Evolutionary conservation across 1,140 invertebrate genomes (phyloP).

Genomic region (Probaryconus sp.): DNA sequence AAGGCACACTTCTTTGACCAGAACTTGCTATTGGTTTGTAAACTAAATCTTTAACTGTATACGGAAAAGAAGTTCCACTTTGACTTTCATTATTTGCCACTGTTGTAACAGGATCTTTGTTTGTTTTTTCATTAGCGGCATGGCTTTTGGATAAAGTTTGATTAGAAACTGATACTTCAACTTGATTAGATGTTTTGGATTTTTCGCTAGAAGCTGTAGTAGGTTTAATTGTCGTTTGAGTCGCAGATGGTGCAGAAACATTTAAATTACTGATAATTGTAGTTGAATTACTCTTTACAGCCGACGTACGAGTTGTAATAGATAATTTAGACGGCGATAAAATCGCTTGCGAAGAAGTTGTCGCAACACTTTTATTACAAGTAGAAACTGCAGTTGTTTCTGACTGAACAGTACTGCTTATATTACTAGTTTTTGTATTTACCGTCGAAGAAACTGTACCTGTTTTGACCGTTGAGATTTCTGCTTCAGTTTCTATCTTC

Average conservation of each 20-base stretch:
- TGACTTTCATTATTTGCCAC: not conserved
- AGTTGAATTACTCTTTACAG: not conserved
- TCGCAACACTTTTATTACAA: too few relatives aligned
- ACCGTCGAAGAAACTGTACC: too few relatives aligned
- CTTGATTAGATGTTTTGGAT: too few relatives aligned
- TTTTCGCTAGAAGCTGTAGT: not conserved
- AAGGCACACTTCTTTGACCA: slow-evolving; percentile 17
- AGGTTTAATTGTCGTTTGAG: not conserved
- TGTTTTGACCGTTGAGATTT: too few relatives aligned
- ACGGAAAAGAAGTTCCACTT: slow-evolving; percentile 57
- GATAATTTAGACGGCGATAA: too few relatives aligned
- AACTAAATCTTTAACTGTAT: slow-evolving; percentile 74
- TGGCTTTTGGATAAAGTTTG: slow-evolving; percentile 21
- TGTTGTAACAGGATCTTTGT: not conserved
- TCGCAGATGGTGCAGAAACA: not conserved
- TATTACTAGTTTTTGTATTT: too few relatives aligned
- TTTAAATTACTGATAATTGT: not conserved
- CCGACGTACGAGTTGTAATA: not conserved
- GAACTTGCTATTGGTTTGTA: slow-evolving; percentile 60
- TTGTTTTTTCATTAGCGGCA: not conserved
- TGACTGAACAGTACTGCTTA: too few relatives aligned
- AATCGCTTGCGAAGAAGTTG: too few relatives aligned
- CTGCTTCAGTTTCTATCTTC: too few relatives aligned
- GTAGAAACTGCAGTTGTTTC: too few relatives aligned
- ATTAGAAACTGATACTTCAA: too few relatives aligned